Base-by-base conservation (phyloP, 1,140 invertebrate species). In the Schmidtea mediterranea region DNA sequence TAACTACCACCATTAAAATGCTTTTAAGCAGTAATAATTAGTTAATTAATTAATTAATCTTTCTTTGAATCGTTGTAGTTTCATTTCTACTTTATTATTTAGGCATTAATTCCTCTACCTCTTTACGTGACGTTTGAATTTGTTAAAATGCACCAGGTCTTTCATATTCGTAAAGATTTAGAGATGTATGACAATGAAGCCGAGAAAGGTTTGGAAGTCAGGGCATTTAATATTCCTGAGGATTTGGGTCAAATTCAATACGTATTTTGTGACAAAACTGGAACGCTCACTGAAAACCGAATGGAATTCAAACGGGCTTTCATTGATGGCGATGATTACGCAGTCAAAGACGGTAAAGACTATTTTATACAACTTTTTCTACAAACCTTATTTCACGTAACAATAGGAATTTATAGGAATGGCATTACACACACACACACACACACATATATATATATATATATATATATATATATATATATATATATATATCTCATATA, bases 251-350 rank as follows among this genome's bases (percentile, higher is more conserved):
- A 89, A 54, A 49, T 95, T 22, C 79, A 86, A 58, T 92, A 92
- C 59, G 73, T 95, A 41, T 92, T 95, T 69, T 90, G 81, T 10
- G 89, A 95, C 62, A 94, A 94, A 64, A 95, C 87, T 1, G 87
- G 89, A 5, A 95, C 87, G 2, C 66, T 95, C n/a, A 95, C 89
- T 6, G 86, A 94, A 63, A 95, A 95, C 62, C 80, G 83, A 63
- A 94, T 94, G 87, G 73, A 89, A 50, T 94, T 95, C 62, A 67
- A 61, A 54, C 71, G 79, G 41, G 92, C 86, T 62, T 75, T 78
- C 0, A 78, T 94, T 12, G 77, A 74, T 22, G 84, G 82, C 0
- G 73, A 79, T 5, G 83, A 92, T 63, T 92, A 86, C 22, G 2
- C 12, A 22, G 43, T n/a, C n/a, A n/a, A n/a, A n/a, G n/a, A n/a